A percentile compares a stretch with the other conserved stretches of the same genome.
These are phyloP conservation scores for Pammene aurita DNA, from an alignment of 2,888 invertebrate genomes.

Conservation along the genomic window DNA sequence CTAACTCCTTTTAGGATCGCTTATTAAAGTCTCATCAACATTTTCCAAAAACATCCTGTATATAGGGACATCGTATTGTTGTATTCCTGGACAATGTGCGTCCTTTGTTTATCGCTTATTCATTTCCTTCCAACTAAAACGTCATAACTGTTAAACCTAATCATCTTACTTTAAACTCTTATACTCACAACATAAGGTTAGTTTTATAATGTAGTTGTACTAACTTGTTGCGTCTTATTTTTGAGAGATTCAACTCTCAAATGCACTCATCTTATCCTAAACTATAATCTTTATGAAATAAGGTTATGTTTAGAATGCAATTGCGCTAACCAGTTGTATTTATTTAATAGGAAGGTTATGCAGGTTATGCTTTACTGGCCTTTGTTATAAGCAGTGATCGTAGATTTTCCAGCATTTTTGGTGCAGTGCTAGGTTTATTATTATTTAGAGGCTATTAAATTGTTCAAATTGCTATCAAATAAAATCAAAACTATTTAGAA, in stretches of 20 bases:
- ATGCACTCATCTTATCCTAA: neutral
- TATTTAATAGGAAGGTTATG: neutral
- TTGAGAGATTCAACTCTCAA: too few species aligned
- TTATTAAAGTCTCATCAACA: constrained; percentile 9
- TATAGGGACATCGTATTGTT: constrained; percentile 1
- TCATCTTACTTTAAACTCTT: neutral
- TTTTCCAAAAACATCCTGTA: constrained; percentile 27
- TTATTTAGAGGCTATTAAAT: too few species aligned
- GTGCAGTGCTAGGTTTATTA: too few species aligned
- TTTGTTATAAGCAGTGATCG: constrained; percentile 18
- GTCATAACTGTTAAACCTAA: neutral
- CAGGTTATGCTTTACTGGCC: constrained; percentile 12
- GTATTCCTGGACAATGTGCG: constrained; percentile 34
- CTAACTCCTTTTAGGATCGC: too few species aligned
- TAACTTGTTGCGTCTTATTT: neutral
- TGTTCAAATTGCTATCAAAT: too few species aligned
- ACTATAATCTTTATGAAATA: neutral
- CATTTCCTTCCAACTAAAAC: neutral
- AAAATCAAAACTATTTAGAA: too few species aligned
- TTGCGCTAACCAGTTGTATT: neutral
- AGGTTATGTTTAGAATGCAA: neutral
- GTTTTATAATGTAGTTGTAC: neutral
- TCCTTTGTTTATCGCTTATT: constrained; percentile 38
- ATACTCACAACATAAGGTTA: neutral
- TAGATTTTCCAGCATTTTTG: too few species aligned